Evolutionary conservation across 1,140 invertebrate species (phyloP).

Genomic region (Ceratoteleas bidentatus): DNA sequence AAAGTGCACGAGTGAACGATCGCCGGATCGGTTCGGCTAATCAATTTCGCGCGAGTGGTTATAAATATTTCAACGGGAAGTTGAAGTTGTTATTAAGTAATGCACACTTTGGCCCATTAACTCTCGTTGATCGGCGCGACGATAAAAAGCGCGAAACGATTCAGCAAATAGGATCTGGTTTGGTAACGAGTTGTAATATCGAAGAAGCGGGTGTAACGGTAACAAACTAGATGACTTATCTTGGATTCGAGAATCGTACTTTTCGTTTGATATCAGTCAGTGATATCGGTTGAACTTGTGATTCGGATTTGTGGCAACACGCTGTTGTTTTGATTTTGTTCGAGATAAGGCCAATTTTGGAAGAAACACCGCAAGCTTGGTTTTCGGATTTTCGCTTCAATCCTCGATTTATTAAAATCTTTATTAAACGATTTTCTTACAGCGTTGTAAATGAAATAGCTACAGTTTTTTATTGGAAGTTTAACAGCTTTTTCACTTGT

Average conservation of each 20-base stretch:
- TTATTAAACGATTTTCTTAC: too few relatives aligned
- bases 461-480: too few relatives aligned
- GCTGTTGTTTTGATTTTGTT: too few relatives aligned
- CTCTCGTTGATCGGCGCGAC: constrained; percentile 38
- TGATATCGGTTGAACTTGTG: too few relatives aligned
- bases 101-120: constrained; percentile 41
- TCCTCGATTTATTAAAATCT: too few relatives aligned
- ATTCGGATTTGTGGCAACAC: too few relatives aligned
- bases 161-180: constrained; percentile 59
- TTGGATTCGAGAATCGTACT: constrained; percentile 29
- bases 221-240: constrained; percentile 59
- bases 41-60: constrained; percentile 15
- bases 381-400: too few relatives aligned
- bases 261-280: constrained; percentile 15
- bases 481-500: too few relatives aligned
- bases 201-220: constrained; percentile 58
- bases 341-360: too few relatives aligned
- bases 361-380: too few relatives aligned
- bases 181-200: constrained; percentile 61
- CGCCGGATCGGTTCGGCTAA: constrained; percentile 12
- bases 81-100: constrained; percentile 47
- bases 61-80: constrained; percentile 37
- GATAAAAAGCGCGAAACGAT: constrained; percentile 44
- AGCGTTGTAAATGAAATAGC: too few relatives aligned
- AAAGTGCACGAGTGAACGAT: too few relatives aligned